These are phyloP conservation scores for Epirrhoe alternata DNA, from an alignment of 2,888 invertebrate genomes.

Conservation along the genomic window DNA sequence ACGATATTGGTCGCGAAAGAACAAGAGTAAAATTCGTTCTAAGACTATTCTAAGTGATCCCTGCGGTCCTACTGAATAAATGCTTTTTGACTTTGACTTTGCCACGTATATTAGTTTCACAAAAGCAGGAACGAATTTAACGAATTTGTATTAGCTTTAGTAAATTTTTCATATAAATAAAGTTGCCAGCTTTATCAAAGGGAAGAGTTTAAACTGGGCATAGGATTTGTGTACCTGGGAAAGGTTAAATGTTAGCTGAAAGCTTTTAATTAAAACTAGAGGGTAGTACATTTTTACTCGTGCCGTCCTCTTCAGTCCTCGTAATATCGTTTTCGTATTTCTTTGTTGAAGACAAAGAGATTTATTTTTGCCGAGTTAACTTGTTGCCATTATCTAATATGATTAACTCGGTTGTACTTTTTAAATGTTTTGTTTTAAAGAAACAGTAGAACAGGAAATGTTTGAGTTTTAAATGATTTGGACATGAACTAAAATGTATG, in stretches of 20 bases:
- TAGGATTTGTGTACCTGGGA: constrained; percentile 37
- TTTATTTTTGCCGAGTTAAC: constrained; percentile 5
- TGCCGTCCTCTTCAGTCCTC: constrained; percentile 20
- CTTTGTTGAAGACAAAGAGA: not conserved
- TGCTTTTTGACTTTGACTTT: too few species aligned
- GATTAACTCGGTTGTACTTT: constrained; percentile 1
- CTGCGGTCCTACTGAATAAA: too few species aligned
- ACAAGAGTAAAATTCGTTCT: too few species aligned
- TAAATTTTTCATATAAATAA: constrained; percentile 32
- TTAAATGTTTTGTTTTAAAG: not conserved
- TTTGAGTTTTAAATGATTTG: too few species aligned
- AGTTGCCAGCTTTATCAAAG: constrained; percentile 35
- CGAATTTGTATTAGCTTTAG: not conserved
- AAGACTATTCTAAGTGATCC: too few species aligned
- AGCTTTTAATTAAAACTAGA: constrained; percentile 41
- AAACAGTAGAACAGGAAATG: not conserved
- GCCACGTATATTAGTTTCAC: too few species aligned
- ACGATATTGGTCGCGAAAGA: too few species aligned
- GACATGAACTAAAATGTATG: too few species aligned
- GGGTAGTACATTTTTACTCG: constrained; percentile 25
- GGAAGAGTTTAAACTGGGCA: constrained; percentile 34
- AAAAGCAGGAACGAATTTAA: not conserved
- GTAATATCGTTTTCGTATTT: constrained; percentile 18
- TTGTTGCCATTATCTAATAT: not conserved
- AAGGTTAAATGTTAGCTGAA: constrained; percentile 37